These are phyloP conservation scores for Pelusios castaneus DNA, from an alignment of 2,113 vertebrate genomes.

Conservation along the genomic window DNA sequence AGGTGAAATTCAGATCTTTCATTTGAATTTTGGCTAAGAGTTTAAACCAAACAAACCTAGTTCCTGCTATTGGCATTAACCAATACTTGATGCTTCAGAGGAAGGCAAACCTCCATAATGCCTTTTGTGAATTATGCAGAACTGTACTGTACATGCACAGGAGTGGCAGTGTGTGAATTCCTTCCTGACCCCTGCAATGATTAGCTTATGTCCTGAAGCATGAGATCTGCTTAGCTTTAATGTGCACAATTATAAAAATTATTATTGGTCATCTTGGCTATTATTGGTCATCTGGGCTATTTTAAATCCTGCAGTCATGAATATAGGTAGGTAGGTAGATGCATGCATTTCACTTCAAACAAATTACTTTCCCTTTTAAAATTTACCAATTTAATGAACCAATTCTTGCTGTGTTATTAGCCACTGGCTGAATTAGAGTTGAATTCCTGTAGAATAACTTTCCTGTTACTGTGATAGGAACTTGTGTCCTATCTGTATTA, in stretches of 20 bases:
- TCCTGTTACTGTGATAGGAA: fast-evolving
- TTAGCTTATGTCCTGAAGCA: background rate
- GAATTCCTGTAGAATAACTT: background rate
- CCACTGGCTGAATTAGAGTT: fast-evolving
- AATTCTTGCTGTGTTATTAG: background rate
- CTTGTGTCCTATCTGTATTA: background rate
- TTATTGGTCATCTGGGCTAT: background rate
- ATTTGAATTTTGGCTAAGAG: background rate
- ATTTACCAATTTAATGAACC: fast-evolving
- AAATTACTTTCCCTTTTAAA: fast-evolving
- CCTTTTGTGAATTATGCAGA: background rate
- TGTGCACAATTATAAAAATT: background rate
- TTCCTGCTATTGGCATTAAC: background rate
- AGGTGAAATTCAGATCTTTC: background rate
- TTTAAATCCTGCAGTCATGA: fast-evolving
- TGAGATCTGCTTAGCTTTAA: background rate
- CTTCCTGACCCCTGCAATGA: background rate
- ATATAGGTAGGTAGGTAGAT: fast-evolving
- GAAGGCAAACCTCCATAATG: background rate
- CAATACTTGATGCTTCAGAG: background rate
- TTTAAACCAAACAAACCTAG: background rate
- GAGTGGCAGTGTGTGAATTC: background rate
- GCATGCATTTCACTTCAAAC: background rate
- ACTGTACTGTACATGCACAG: background rate
- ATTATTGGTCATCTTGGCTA: background rate